phyloP scores from a whole-genome alignment of 2,113 vertebrate genomes.

The Calonectris borealis region DNA sequence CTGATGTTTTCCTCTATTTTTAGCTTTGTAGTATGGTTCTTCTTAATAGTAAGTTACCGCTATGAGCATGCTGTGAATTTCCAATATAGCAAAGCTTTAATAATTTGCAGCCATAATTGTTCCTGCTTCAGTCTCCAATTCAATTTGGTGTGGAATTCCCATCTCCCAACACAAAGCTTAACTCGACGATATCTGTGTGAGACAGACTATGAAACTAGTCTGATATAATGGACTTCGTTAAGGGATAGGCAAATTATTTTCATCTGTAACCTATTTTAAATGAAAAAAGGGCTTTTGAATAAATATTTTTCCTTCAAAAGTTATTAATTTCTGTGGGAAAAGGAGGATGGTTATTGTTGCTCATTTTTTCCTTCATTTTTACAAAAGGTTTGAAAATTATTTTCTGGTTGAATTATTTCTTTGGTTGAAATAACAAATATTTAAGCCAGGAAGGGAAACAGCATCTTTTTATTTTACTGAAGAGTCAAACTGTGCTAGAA shows the following conservation, averaged over 20 bases:
- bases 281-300: not conserved
- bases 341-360: not conserved
- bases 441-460: not conserved
- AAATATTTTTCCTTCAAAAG: conserved; percentile 34
- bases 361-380: not conserved
- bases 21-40: conserved; percentile 8
- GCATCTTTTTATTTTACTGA: not conserved
- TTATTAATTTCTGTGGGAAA: conserved; percentile 2
- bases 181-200: conserved; percentile 31
- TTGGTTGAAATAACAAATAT: conserved; percentile 2
- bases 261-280: conserved; percentile 38
- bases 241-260: conserved; percentile 49
- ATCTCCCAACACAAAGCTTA: conserved; percentile 50
- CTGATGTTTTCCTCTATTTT: conserved; percentile 24
- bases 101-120: conserved; percentile 57
- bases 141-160: conserved; percentile 58
- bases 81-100: conserved; percentile 38
- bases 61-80: conserved; percentile 42
- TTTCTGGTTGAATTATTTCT: conserved; percentile 19
- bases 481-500: not conserved
- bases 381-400: not conserved
- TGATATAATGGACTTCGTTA: conserved; percentile 46
- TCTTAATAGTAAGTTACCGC: not conserved
- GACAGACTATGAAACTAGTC: conserved; percentile 46
- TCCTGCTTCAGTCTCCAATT: conserved; percentile 46